A percentile compares a stretch with the other conserved stretches of the same genome.
These are phyloP conservation scores for Smittia sp. DNA, from an alignment of 2,888 invertebrate genomes.

Conservation along the genomic window DNA sequence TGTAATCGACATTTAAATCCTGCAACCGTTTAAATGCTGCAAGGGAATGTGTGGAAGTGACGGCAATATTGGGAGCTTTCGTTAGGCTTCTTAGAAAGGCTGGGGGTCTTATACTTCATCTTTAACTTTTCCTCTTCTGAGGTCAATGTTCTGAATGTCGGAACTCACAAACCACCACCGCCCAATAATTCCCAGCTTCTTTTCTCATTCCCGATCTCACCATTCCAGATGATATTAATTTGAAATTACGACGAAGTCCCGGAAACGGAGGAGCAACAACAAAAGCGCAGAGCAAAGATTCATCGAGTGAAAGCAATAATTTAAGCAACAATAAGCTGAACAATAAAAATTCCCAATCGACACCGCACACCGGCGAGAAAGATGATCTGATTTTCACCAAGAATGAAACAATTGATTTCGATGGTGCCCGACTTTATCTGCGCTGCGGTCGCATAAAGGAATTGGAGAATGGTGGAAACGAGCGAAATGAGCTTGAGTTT, in stretches of 20 bases:
- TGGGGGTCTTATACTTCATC: no score
- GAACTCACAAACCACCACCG: no score
- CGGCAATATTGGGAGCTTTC: no score
- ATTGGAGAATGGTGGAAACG: slow-evolving; percentile 45
- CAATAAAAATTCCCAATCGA: slow-evolving; percentile 20
- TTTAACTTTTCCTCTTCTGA: no score
- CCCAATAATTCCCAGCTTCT: background rate
- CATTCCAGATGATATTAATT: slow-evolving; percentile 18
- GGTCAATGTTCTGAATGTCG: no score
- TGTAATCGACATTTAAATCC: no score
- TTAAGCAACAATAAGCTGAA: slow-evolving; percentile 1
- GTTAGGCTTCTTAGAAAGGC: no score
- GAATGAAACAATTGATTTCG: slow-evolving; percentile 38
- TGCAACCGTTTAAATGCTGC: no score
- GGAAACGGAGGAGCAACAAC: slow-evolving; percentile 5
- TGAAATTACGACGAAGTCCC: slow-evolving; percentile 15
- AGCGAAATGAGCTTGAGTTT: background rate
- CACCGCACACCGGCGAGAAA: background rate
- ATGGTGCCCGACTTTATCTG: slow-evolving; percentile 32
- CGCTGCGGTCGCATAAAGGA: slow-evolving; percentile 47
- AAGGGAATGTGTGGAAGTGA: no score
- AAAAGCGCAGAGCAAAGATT: slow-evolving; percentile 1
- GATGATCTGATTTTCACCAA: slow-evolving; percentile 41
- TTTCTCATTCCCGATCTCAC: background rate
- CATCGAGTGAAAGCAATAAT: slow-evolving; percentile 18